Evolutionary conservation across 2,113 vertebrate species (phyloP).

Genomic region (Perca schrenkii): DNA sequence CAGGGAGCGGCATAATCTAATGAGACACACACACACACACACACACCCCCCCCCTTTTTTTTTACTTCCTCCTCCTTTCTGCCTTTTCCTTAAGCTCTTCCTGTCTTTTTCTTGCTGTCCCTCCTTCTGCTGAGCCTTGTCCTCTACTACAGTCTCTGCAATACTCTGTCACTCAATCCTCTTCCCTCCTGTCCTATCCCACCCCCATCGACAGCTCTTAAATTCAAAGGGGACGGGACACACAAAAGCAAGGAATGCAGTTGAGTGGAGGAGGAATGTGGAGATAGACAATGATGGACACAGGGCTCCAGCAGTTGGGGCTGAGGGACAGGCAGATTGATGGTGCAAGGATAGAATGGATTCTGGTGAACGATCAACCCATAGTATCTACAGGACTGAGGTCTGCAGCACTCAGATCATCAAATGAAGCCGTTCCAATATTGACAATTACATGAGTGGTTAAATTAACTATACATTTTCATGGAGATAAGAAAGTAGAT

Average conservation of each 20-base stretch:
- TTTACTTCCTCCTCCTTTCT: slow-evolving; percentile 59
- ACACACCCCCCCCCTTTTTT: slow-evolving; percentile 60
- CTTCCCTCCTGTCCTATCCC: slow-evolving; percentile 21
- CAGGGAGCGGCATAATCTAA: slow-evolving; percentile 77
- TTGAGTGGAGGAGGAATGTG: slow-evolving; percentile 41
- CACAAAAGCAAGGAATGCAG: slow-evolving; percentile 78
- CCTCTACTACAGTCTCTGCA: slow-evolving; percentile 10
- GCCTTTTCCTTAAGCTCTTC: slow-evolving; percentile 29
- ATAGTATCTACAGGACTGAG: background rate
- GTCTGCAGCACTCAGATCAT: background rate
- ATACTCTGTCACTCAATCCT: slow-evolving; percentile 51
- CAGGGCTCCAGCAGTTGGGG: background rate
- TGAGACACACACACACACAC: slow-evolving; percentile 63
- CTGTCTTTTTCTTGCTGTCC: slow-evolving; percentile 20
- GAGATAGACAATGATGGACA: slow-evolving; percentile 34
- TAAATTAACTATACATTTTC: slow-evolving; percentile 2
- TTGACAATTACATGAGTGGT: background rate
- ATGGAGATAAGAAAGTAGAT: accelerated
- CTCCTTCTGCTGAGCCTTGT: slow-evolving; percentile 35
- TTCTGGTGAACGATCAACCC: background rate
- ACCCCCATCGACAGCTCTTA: slow-evolving; percentile 49
- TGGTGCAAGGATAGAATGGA: slow-evolving; percentile 7
- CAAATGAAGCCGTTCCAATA: background rate
- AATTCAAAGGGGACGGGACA: slow-evolving; percentile 68
- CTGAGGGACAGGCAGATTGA: slow-evolving; percentile 35